These are phyloP conservation scores for Bombus affinis DNA, from an alignment of 1,140 invertebrate genomes.

Conservation along the genomic window DNA sequence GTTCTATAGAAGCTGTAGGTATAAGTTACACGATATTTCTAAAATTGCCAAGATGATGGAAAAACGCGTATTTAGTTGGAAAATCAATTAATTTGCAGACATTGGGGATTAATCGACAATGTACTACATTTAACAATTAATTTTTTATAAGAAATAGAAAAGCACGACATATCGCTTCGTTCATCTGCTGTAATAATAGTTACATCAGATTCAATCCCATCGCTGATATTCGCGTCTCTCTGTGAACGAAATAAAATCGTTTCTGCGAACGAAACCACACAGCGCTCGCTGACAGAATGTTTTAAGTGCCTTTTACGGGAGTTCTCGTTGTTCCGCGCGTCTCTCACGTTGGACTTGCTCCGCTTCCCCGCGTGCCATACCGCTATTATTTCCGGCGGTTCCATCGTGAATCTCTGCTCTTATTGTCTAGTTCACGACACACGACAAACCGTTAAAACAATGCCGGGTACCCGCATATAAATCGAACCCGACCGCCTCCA, in stretches of 20 bases:
- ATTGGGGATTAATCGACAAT: no score
- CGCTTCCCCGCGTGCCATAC: background rate
- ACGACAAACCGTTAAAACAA: conserved; percentile 57
- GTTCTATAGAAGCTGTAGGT: accelerated
- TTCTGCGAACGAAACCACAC: background rate
- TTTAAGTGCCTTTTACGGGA: conserved; percentile 47
- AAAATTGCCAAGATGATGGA: no score
- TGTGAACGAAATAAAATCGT: background rate
- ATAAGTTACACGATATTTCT: no score
- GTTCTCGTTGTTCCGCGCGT: conserved; percentile 42
- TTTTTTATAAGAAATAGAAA: background rate
- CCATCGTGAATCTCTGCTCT: conserved; percentile 38
- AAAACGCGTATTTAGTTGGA: no score
- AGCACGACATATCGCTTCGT: background rate
- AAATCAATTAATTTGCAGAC: no score
- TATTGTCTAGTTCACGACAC: conserved; percentile 51
- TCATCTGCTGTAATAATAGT: background rate
- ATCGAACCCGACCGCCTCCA: conserved; percentile 2
- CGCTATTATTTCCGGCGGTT: conserved; percentile 58
- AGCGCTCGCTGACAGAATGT: conserved; percentile 17
- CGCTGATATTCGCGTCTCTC: background rate
- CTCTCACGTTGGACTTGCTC: conserved; percentile 28
- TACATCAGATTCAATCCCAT: background rate
- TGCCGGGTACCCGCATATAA: conserved; percentile 28
- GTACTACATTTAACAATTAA: no score